Conservation (phyloP, 2,113 vertebrate genomes). For the Ranitomeya imitator region DNA sequence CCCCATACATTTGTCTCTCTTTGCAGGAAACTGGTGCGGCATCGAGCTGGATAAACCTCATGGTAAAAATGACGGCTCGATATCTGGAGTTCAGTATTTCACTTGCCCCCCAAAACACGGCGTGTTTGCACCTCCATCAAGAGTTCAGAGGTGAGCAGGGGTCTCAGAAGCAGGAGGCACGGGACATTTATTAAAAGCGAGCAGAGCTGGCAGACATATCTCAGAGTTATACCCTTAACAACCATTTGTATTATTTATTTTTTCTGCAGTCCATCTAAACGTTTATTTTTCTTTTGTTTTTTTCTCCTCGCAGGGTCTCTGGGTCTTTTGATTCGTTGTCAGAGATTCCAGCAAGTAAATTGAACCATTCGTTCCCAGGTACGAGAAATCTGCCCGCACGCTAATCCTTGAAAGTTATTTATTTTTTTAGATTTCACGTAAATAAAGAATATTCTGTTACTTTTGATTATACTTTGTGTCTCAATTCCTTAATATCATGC, state of each 20-base stretch:
- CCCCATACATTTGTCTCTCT: not conserved
- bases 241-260: no score
- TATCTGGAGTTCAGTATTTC: constrained; percentile 91
- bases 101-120: constrained; percentile 89
- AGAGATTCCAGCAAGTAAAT: constrained; percentile 81
- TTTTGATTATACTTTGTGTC: no score
- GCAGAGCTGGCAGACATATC: no score
- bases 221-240: no score
- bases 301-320: constrained; percentile 76
- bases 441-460: no score
- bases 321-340: constrained; percentile 92
- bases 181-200: not conserved
- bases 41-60: constrained; percentile 93
- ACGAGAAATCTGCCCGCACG: constrained; percentile 59
- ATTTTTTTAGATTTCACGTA: no score
- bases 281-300: not conserved
- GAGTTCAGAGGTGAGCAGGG: constrained; percentile 86
- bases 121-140: constrained; percentile 91
- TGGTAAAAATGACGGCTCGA: constrained; percentile 92
- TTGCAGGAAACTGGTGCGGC: constrained; percentile 90
- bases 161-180: not conserved
- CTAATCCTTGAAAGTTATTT: no score
- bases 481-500: no score
- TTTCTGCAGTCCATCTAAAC: no score
- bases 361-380: constrained; percentile 82